These are phyloP conservation scores for Myopa tessellatipennis DNA, from an alignment of 2,888 invertebrate species.

Conservation along the genomic window DNA sequence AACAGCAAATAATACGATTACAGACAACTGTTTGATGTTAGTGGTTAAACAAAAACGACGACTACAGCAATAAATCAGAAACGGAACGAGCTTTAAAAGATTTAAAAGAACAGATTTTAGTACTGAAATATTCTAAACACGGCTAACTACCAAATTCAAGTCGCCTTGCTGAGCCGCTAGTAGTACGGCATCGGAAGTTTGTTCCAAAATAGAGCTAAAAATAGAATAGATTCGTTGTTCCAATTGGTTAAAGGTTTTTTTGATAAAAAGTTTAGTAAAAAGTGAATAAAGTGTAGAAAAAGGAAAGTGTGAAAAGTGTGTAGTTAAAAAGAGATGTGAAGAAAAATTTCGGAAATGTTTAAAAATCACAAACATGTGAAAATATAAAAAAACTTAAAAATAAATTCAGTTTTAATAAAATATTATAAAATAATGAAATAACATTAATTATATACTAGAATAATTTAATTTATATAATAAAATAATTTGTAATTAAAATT, in stretches of 20 bases:
- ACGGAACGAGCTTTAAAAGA: background rate
- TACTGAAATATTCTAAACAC: background rate
- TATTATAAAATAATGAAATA: too few species aligned
- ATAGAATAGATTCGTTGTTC: slow-evolving; percentile 40
- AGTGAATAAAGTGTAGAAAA: slow-evolving; percentile 41
- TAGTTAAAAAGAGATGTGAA: slow-evolving; percentile 27
- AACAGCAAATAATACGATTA: background rate
- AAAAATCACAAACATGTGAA: background rate
- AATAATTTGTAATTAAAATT: too few species aligned
- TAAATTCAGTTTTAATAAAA: too few species aligned
- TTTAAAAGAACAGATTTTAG: background rate
- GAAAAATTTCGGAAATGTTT: slow-evolving; percentile 1
- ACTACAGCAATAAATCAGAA: background rate
- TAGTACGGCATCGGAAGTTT: slow-evolving; percentile 83
- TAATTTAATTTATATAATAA: too few species aligned
- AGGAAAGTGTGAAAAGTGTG: slow-evolving; percentile 9
- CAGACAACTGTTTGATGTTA: background rate
- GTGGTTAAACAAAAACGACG: background rate
- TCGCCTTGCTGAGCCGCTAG: slow-evolving; percentile 88
- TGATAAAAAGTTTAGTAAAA: slow-evolving; percentile 35
- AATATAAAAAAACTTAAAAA: slow-evolving; percentile 14
- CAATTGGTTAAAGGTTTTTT: slow-evolving; percentile 27
- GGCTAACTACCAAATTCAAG: slow-evolving; percentile 74
- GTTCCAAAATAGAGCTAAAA: slow-evolving; percentile 80
- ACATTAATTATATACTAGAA: too few species aligned